These are phyloP conservation scores for Armadillidium nasatum DNA, from an alignment of 1,140 invertebrate genomes.

Conservation along the genomic window DNA sequence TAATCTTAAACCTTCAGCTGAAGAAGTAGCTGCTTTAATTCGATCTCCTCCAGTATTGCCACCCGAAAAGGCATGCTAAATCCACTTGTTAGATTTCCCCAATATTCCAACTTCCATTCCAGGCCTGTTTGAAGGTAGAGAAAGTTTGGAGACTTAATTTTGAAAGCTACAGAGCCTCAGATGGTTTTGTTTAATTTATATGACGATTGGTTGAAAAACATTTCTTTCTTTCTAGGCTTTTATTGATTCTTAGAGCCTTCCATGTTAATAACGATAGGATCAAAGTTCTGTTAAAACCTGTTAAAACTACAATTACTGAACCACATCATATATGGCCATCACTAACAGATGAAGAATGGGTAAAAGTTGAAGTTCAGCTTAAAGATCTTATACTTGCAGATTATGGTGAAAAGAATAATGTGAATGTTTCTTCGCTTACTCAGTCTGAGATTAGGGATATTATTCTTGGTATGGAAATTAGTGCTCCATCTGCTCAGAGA, in stretches of 20 bases:
- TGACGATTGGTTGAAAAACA: conserved; percentile 98
- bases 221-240: conserved; percentile 92
- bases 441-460: conserved; percentile 99
- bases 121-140: conserved; percentile 97
- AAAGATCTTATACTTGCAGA: conserved; percentile 98
- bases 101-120: conserved; percentile 99
- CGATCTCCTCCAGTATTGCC: conserved; percentile 97
- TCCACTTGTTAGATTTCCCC: conserved; percentile 95
- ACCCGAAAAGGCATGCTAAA: conserved; percentile 99
- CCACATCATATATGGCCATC: conserved; percentile 99
- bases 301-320: conserved; percentile 97
- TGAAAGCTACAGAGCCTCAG: conserved; percentile 98
- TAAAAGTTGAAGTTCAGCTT: conserved; percentile 95
- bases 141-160: conserved; percentile 98
- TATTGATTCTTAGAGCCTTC: conserved; percentile 90
- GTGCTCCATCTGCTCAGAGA: conserved; percentile 93
- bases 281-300: conserved; percentile 96
- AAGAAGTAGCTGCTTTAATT: conserved; percentile 99
- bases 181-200: conserved; percentile 99
- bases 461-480: conserved; percentile 99
- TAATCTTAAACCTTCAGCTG: conserved; percentile 98
- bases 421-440: conserved; percentile 96
- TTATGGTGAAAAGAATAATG: conserved; percentile 99
- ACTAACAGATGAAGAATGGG: conserved; percentile 96
- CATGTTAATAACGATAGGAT: conserved; percentile 99